These are phyloP conservation scores for Dromiciops gliroides DNA, from an alignment of 2,113 vertebrate genomes.

Conservation along the genomic window DNA sequence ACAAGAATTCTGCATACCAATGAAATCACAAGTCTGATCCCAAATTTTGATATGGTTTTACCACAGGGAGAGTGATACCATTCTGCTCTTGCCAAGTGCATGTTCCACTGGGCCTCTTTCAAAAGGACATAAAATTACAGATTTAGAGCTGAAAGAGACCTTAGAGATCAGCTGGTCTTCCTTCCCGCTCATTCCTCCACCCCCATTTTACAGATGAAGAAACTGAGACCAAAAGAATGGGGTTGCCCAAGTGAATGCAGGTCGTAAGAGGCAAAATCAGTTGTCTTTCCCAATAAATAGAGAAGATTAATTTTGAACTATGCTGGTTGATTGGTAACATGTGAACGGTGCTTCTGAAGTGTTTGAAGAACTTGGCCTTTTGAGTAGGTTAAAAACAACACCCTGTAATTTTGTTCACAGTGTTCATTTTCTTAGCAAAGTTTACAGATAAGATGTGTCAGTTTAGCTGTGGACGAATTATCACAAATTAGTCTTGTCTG, in stretches of 20 bases:
- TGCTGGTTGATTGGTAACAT: neutral
- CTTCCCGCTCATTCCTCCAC: neutral
- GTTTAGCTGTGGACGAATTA: neutral
- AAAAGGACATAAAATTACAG: neutral
- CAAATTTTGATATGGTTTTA: neutral
- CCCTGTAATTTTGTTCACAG: neutral
- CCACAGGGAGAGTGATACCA: too few relatives aligned
- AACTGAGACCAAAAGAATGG: neutral
- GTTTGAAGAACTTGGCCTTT: neutral
- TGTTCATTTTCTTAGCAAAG: neutral
- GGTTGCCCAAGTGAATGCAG: neutral
- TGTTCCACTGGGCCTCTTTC: neutral
- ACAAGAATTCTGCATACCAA: neutral
- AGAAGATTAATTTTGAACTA: neutral
- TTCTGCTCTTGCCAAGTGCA: neutral
- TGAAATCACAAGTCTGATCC: neutral
- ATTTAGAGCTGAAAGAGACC: neutral
- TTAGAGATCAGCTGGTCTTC: neutral
- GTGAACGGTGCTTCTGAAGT: neutral
- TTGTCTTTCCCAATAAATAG: neutral
- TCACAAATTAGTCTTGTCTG: neutral
- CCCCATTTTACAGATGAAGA: neutral
- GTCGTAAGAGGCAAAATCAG: neutral
- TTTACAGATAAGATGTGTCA: neutral
- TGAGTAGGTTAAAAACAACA: neutral